phyloP scores from a whole-genome alignment of 2,888 invertebrate species.

The Esperia sulphurella region DNA sequence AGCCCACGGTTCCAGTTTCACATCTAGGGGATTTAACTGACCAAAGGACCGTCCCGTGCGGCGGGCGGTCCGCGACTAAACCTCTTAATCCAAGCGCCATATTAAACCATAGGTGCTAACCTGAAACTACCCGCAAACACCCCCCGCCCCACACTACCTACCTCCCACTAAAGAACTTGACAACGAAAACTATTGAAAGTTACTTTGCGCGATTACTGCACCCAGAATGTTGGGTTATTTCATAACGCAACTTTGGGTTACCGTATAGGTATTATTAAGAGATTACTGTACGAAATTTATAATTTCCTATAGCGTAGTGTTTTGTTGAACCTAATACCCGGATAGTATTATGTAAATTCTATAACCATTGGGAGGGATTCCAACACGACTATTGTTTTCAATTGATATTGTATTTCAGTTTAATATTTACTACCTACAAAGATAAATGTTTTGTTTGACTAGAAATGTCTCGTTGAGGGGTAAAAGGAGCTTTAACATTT shows the following conservation, averaged over 20 bases:
- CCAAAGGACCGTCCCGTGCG: slow-evolving; percentile 54
- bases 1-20: slow-evolving; percentile 40
- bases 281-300: slow-evolving; percentile 63
- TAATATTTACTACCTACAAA: background rate
- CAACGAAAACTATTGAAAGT: slow-evolving; percentile 68
- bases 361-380: slow-evolving; percentile 32
- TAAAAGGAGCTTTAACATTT: background rate
- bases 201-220: slow-evolving; percentile 53
- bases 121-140: slow-evolving; percentile 40
- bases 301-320: slow-evolving; percentile 39
- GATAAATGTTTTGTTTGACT: background rate
- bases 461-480: background rate
- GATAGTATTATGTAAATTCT: slow-evolving; percentile 63
- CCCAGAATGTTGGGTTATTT: slow-evolving; percentile 37
- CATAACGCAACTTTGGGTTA: slow-evolving; percentile 30
- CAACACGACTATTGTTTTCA: slow-evolving; percentile 43
- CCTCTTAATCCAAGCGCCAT: slow-evolving; percentile 72
- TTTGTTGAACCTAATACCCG: slow-evolving; percentile 42
- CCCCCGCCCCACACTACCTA: slow-evolving; percentile 15
- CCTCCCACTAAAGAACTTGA: slow-evolving; percentile 40
- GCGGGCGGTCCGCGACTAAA: slow-evolving; percentile 54
- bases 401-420: slow-evolving; percentile 27
- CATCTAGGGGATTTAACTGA: slow-evolving; percentile 63
- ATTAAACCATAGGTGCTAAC: slow-evolving; percentile 73
- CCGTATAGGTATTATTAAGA: slow-evolving; percentile 43